phyloP scores from a whole-genome alignment of 2,888 invertebrate genomes.

The Thumatha senex region DNA sequence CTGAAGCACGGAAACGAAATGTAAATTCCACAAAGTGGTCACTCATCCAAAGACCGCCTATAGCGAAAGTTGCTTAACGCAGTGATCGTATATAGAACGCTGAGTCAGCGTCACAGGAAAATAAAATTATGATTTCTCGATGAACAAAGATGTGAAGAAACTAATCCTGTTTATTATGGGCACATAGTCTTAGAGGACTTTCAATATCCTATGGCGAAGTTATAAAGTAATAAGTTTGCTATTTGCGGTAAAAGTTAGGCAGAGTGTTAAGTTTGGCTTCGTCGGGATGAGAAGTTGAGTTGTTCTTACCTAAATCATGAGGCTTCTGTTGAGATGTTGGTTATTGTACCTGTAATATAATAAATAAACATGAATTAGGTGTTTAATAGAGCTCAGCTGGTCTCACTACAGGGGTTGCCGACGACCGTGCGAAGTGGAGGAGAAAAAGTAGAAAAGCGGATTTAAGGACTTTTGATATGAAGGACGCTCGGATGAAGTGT shows the following conservation, averaged over 20 bases:
- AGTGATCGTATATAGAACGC: too few species aligned
- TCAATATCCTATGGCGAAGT: neutral
- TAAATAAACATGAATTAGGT: neutral
- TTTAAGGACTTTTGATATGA: too few species aligned
- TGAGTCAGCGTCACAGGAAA: too few species aligned
- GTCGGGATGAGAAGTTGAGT: slow-evolving; percentile 1
- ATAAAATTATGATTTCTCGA: too few species aligned
- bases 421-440: too few species aligned
- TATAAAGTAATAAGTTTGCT: neutral
- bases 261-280: neutral
- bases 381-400: neutral
- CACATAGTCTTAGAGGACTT: neutral
- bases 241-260: neutral
- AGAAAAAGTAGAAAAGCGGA: too few species aligned
- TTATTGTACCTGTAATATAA: slow-evolving; percentile 5
- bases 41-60: too few species aligned
- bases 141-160: neutral
- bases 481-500: too few species aligned
- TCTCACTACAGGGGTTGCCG: too few species aligned
- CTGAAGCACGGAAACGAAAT: too few species aligned
- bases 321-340: neutral
- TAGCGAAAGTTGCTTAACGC: too few species aligned
- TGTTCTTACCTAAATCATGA: slow-evolving; percentile 6
- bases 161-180: neutral
- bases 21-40: too few species aligned